Percentiles rank a stretch among this genome's conserved stretches.
Evolutionary conservation across 2,888 invertebrate genomes (phyloP).

Genomic region (Lycophotia porphyrea): DNA sequence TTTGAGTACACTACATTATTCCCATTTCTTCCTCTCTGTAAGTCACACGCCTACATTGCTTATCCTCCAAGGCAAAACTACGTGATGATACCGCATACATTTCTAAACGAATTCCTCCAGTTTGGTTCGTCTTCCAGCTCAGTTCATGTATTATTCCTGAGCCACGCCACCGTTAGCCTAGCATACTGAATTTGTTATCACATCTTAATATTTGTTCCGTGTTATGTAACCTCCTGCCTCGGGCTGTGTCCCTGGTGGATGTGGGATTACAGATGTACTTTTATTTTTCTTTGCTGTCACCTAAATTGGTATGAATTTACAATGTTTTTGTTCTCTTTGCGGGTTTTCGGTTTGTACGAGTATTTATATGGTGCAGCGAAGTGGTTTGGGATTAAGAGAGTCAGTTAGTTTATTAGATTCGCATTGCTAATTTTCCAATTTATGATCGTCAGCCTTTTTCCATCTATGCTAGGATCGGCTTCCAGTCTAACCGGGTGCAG

Average conservation of each 20-base stretch:
- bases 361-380: conserved; percentile 22
- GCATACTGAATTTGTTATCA: conserved; percentile 67
- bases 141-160: conserved; percentile 67
- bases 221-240: conserved; percentile 54
- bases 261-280: conserved; percentile 59
- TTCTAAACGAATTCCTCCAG: conserved; percentile 59
- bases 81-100: conserved; percentile 65
- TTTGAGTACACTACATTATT: conserved; percentile 20
- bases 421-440: not conserved
- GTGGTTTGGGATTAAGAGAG: conserved; percentile 39
- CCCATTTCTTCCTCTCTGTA: conserved; percentile 29
- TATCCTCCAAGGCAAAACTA: conserved; percentile 61
- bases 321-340: conserved; percentile 49
- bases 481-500: too few species aligned
- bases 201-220: conserved; percentile 69
- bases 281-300: conserved; percentile 62
- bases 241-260: conserved; percentile 58
- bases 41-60: conserved; percentile 47
- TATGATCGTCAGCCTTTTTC: too few species aligned
- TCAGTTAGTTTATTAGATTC: not conserved
- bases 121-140: conserved; percentile 54
- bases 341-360: conserved; percentile 7
- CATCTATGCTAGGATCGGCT: too few species aligned
- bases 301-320: conserved; percentile 63
- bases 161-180: conserved; percentile 60